Evolutionary conservation across 1,140 invertebrate genomes (phyloP), one percentile per base, ranked within the genome.

Genomic region (Habropoda laboriosa): DNA sequence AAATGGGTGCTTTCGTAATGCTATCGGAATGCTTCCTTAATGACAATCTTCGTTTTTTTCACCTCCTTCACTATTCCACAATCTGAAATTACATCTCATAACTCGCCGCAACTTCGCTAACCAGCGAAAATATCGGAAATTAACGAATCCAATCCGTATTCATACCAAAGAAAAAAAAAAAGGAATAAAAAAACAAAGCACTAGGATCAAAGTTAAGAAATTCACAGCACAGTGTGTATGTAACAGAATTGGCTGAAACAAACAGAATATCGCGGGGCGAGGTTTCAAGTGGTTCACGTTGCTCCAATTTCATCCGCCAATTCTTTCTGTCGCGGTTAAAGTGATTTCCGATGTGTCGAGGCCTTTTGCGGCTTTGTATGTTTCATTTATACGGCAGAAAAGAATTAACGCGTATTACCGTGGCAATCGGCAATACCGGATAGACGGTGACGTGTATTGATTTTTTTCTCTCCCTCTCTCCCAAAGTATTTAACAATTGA

Each of bases 401-500:
- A 40, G 63, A 45, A 66, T 63, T 74, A 74, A 30, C 60, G 7
- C 24, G 61, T 47, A 66, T 66, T 66, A 66, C 63, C 40, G 24
- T 4, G 42, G 18, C 7, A n/a, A n/a, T n/a, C n/a, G n/a, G n/a
- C 35, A 51, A 40, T 40, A 30, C 35, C 18, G 5, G 53, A 42
- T 42, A 40, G 24, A 30, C 74, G 16, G 40, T n/a, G n/a, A 45
- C 55, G 75, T 51, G 42, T 45, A 32, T 71, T 42, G 30, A 49
- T 51, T 78, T 71, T 73, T 58, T 3, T 21, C 16, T 18, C 24
- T 18, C 12, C 10, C n/a, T 10, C 21, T 27, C n/a, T 40, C 38
- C 30, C 42, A 71, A 60, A 78, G 75, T 70, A 24, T 60, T 78
- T 78, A 78, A 78, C 75, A 71, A 78, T 79, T 79, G 68, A 72